Evolutionary conservation across 2,113 vertebrate species (phyloP).

Genomic region (Rattus rattus): DNA sequence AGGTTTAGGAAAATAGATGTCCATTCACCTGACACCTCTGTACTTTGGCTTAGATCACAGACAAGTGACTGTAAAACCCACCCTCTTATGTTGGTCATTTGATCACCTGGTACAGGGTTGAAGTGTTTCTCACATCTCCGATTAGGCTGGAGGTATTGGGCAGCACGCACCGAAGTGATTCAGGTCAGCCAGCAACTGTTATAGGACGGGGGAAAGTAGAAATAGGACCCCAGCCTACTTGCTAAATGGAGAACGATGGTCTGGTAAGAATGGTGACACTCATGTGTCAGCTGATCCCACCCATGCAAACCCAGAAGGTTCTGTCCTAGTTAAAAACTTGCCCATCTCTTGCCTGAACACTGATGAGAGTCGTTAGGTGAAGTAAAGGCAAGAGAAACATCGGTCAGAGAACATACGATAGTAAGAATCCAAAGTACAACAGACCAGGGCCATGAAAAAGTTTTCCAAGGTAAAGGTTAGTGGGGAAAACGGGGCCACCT

Average conservation of each 20-base stretch:
- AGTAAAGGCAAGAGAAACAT: background rate
- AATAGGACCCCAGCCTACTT: background rate
- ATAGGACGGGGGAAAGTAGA: background rate
- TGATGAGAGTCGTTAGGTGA: background rate
- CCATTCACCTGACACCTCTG: background rate
- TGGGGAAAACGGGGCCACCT: background rate
- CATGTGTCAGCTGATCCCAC: background rate
- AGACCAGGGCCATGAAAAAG: background rate
- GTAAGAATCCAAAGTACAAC: background rate
- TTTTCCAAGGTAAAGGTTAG: background rate
- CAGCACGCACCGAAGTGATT: background rate
- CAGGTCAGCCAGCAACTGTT: background rate
- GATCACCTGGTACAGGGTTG: background rate
- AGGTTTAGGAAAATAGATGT: background rate
- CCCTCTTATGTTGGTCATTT: background rate
- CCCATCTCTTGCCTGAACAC: background rate
- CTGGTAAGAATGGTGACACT: background rate
- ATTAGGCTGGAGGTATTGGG: background rate
- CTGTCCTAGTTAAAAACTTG: conserved; percentile 3
- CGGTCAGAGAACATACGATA: background rate
- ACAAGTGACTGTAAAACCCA: background rate
- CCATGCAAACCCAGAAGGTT: background rate
- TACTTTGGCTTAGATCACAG: background rate
- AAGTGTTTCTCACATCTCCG: background rate
- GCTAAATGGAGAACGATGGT: background rate